phyloP scores from a whole-genome alignment of 2,797 vertebrate genomes.

The Galaxias olidus region DNA sequence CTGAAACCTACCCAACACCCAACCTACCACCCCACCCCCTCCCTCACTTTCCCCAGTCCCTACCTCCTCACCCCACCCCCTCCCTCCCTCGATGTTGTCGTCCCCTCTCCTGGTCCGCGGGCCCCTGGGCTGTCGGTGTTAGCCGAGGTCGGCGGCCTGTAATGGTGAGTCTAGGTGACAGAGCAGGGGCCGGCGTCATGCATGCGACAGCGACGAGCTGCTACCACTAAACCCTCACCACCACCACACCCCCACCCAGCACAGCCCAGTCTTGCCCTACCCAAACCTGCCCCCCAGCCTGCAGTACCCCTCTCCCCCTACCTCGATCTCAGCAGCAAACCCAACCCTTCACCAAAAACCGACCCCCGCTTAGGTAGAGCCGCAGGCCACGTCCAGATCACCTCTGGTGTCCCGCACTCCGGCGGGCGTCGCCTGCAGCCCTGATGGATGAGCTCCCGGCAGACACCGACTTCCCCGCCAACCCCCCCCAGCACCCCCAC shows the following conservation, averaged over 20 bases:
- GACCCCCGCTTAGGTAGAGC: too few relatives aligned
- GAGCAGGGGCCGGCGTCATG: conserved; percentile 50
- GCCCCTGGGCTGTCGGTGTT: conserved; percentile 59
- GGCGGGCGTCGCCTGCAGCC: too few relatives aligned
- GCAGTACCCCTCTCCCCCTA: background rate
- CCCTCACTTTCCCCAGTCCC: background rate
- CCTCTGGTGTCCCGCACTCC: too few relatives aligned
- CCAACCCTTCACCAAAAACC: too few relatives aligned
- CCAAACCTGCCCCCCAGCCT: background rate
- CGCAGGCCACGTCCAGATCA: too few relatives aligned
- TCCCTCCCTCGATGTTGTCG: conserved; percentile 45
- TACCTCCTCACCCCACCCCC: background rate
- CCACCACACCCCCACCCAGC: background rate
- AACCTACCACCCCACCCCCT: conserved; percentile 8
- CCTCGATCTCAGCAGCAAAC: background rate
- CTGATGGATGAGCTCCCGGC: too few relatives aligned
- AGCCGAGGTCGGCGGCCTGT: conserved; percentile 52
- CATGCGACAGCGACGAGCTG: conserved; percentile 57
- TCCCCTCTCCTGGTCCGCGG: conserved; percentile 32
- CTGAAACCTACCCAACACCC: conserved; percentile 49
- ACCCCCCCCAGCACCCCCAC: too few relatives aligned
- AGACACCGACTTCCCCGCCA: too few relatives aligned
- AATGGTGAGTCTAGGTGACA: conserved; percentile 60
- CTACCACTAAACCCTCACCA: background rate
- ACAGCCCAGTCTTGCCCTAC: too few relatives aligned